Base-by-base conservation (phyloP, 2,113 vertebrate genomes). In the Zeus faber region DNA sequence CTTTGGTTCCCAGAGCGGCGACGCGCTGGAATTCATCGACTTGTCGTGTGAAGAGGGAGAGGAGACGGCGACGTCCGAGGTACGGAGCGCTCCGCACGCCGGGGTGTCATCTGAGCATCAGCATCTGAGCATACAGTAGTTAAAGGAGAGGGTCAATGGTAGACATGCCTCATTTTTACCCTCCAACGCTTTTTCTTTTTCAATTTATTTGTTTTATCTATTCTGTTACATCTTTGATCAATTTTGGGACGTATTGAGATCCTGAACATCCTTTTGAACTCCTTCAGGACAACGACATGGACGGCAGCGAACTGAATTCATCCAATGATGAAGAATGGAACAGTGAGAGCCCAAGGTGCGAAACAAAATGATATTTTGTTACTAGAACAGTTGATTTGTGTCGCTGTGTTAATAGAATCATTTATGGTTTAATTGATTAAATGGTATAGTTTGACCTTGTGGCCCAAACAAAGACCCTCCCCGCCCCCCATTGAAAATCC, bases 321-420 rank as follows among this genome's bases (percentile, higher is more conserved):
- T 93, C 93, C 17, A 90, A 91, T 54, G 92, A 95, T 43, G 93
- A 95, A 47, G 90, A 99, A 47, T 99, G 96, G 95, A 94, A 82
- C 26, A 98, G 92, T 82, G 94, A 93, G 65, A 92, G 88, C 61
- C 92, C 93, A 8, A 96, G 94, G 95, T 97, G 91, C 33, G 9
- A 16, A 35, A 1, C 20, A 31, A 13, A n/a, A n/a, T n/a, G n/a
- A n/a, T n/a, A n/a, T n/a, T n/a, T n/a, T n/a, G n/a, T n/a, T n/a
- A n/a, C n/a, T n/a, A n/a, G n/a, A n/a, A n/a, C n/a, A n/a, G n/a
- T n/a, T n/a, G n/a, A n/a, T n/a, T n/a, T n/a, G n/a, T n/a, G n/a
- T n/a, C n/a, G n/a, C n/a, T n/a, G n/a, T n/a, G n/a, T n/a, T n/a
- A n/a, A n/a, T n/a, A n/a, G n/a, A n/a, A n/a, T n/a, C n/a, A n/a